Evolutionary conservation across 1,140 invertebrate genomes (phyloP), one percentile per base, ranked within the genome.

Genomic region (Cheumatopsyche charites): DNA sequence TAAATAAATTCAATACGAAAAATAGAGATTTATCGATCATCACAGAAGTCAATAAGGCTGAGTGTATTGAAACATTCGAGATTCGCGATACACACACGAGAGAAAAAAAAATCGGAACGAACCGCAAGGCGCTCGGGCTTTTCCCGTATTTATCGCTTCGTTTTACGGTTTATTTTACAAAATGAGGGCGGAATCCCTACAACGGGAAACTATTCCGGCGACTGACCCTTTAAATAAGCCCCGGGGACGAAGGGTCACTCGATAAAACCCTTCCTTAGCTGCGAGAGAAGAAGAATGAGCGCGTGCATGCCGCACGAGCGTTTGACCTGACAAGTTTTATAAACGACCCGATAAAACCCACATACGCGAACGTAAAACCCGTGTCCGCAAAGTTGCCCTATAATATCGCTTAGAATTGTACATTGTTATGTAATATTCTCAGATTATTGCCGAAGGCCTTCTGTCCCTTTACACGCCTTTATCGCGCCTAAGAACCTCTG

Each of bases 171-270:
- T 47, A 47, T 15, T 47, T 47, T 47, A 47, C 43, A 47, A 47
- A 36, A 36, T 36, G 9, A 36, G 29, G 29, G 29, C 29, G 29
- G 29, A 36, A 36, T 36, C 29, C 29, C 9, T 36, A 36, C 43
- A 6, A 15, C 13, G 11, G 15, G 12, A 47, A 47, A 47, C 43
- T 47, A 47, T 47, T 15, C 43, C 43, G 11, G 43, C 43, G 43
- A 47, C 12, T n/a, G 15, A 47, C 43, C 43, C 43, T 47, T 47
- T 47, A 47, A 47, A 47, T 47, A 47, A 47, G 15, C 43, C 43
- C 13, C 15, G 15, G 43, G 43, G 43, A 47, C 43, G 12, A 15
- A 47, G 43, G 43, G 43, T 47, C 43, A 47, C 43, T 47, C 11
- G 43, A 47, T 47, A 47, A 47, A 47, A 15, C 43, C 15, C 43